Evolutionary conservation across 1,140 invertebrate species (phyloP).

Genomic region (Heliconius melpomene): DNA sequence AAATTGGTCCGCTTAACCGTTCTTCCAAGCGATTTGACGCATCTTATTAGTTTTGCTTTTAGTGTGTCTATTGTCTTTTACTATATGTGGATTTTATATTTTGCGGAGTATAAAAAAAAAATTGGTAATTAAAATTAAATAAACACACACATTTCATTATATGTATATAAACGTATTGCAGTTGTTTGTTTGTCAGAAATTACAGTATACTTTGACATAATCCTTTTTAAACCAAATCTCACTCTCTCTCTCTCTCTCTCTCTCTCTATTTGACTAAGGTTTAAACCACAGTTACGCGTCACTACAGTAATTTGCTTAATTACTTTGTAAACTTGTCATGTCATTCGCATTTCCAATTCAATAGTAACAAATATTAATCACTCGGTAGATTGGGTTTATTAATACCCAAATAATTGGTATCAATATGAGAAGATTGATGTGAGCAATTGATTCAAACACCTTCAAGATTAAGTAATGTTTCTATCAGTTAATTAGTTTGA

Average conservation of each 20-base stretch:
- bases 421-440: conserved; percentile 8
- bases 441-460: conserved; percentile 12
- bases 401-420: conserved; percentile 13
- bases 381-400: conserved; percentile 3
- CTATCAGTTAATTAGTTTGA: conserved; percentile 10
- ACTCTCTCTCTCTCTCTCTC: too few relatives aligned
- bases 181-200: too few relatives aligned
- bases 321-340: not conserved
- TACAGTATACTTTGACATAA: too few relatives aligned
- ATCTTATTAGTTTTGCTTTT: conserved; percentile 24
- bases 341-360: not conserved
- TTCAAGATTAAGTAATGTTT: conserved; percentile 9
- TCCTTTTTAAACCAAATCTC: too few relatives aligned
- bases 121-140: too few relatives aligned
- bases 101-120: too few relatives aligned
- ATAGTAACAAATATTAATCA: conserved; percentile 10
- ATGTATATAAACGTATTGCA: too few relatives aligned
- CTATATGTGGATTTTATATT: too few relatives aligned
- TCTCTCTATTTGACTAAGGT: too few relatives aligned
- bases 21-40: conserved; percentile 25
- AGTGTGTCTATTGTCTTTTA: not conserved
- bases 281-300: not conserved
- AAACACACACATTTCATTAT: too few relatives aligned
- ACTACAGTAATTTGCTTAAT: not conserved
- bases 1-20: conserved; percentile 35